Evolutionary conservation across 2,797 vertebrate species (phyloP).

Genomic region (Arremon aurantiirostris): DNA sequence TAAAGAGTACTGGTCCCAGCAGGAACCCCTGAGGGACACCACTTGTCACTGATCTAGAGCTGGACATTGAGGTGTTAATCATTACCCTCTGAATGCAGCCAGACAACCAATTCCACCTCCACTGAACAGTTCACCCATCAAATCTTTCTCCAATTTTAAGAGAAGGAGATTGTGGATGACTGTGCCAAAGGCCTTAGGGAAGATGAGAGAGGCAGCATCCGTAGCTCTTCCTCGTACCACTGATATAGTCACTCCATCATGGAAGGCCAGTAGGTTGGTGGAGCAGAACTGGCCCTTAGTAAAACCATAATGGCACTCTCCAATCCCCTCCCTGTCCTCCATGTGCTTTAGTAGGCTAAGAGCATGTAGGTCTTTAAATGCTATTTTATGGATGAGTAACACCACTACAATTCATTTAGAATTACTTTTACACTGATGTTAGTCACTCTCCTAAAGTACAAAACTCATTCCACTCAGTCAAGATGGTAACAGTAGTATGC

Average conservation of each 20-base stretch:
- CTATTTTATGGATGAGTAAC: neutral
- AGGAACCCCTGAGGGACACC: neutral
- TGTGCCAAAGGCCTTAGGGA: neutral
- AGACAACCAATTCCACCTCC: neutral
- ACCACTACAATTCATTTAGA: neutral
- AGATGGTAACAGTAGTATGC: neutral
- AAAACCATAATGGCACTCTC: neutral
- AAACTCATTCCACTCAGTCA: neutral
- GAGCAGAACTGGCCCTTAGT: neutral
- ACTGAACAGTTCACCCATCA: neutral
- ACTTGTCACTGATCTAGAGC: neutral
- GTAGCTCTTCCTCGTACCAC: neutral
- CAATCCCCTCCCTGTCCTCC: neutral
- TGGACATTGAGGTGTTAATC: neutral
- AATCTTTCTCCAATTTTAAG: neutral
- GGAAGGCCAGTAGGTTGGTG: neutral
- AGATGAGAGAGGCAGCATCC: neutral
- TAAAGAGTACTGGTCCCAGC: neutral
- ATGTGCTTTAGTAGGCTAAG: neutral
- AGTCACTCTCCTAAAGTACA: neutral
- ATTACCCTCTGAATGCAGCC: accelerated
- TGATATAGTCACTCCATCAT: neutral
- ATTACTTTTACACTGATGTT: neutral
- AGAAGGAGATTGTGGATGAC: accelerated
- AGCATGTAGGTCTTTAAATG: neutral